Evolutionary conservation across 2,797 vertebrate genomes (phyloP).

Genomic region (Danio albolineatus): DNA sequence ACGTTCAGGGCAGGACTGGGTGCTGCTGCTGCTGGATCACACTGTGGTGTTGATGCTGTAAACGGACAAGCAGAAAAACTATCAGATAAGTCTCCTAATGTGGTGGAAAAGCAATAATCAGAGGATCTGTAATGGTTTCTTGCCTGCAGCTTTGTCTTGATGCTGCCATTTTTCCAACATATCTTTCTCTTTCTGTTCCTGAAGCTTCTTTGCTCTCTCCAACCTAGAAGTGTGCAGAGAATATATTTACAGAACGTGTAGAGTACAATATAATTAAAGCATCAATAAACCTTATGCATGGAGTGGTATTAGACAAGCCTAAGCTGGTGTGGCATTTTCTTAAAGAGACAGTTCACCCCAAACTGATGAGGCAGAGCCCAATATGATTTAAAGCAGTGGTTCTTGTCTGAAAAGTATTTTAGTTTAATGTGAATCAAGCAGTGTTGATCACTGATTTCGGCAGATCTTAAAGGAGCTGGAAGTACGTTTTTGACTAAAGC

Average conservation of each 20-base stretch:
- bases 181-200: constrained; percentile 98
- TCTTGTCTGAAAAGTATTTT: too few relatives aligned
- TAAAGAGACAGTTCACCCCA: too few relatives aligned
- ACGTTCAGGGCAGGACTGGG: constrained; percentile 90
- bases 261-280: neutral
- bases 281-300: neutral
- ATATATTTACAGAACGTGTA: neutral
- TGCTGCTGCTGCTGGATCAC: constrained; percentile 70
- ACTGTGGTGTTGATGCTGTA: constrained; percentile 66
- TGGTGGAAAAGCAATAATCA: too few relatives aligned
- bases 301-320: too few relatives aligned
- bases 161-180: constrained; percentile 94
- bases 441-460: too few relatives aligned
- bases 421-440: too few relatives aligned
- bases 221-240: constrained; percentile 74
- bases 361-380: too few relatives aligned
- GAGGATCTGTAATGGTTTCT: constrained; percentile 30
- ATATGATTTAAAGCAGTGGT: too few relatives aligned
- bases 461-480: too few relatives aligned
- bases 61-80: constrained; percentile 17
- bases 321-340: too few relatives aligned
- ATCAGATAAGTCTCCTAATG: neutral
- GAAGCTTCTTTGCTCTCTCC: constrained; percentile 97
- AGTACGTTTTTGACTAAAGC: too few relatives aligned
- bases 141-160: constrained; percentile 91